Evolutionary conservation across 2,113 vertebrate species (phyloP), one percentile per base, ranked within the genome.

Genomic region (Megaleporinus macrocephalus): DNA sequence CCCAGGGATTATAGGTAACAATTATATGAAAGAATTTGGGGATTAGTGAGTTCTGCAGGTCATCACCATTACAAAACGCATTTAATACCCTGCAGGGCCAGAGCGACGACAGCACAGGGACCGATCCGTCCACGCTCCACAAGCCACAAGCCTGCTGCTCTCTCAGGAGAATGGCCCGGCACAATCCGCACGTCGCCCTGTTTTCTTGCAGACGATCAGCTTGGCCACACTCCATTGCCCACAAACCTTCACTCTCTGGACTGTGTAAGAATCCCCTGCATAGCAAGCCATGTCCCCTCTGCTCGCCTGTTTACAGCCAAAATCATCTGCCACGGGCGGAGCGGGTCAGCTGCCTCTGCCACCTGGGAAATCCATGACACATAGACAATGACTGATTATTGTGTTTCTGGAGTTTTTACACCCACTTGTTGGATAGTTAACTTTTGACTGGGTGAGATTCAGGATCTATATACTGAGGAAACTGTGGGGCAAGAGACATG

Each of bases 1-100:
- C 65, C 79, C 9, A 20, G 18, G 83, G 79, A 86, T 86, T 84
- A 84, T 77, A 33, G 79, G 53, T 81, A 76, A 84, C 79, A 86
- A 84, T 87, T 82, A 84, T 73, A 68, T 73, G 80, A 80, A 82
- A 73, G 66, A 79, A 78, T 55, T 5, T 5, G n/a, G 53, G 76
- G 77, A 82, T 87, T 84, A 82, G 80, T 27, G 29, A 49, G 49
- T 61, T 7, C 73, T n/a, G 36, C 73, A 82, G 75, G 57, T 79
- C 71, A 76, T 76, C 75, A 76, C 41, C 51, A 59, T 74, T 51
- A 66, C 66, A 72, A 74, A 65, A 73, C 55, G 75, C 51, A 29
- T 82, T 33, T 84, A 78, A 82, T 82, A 75, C 61, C 59, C 41
- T 20, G 61, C 66, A 77, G 77, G 73, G 29, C 41, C 55, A 65